Base-by-base conservation (phyloP, 2,888 invertebrate species). In the Dasysyrphus albostriatus region DNA sequence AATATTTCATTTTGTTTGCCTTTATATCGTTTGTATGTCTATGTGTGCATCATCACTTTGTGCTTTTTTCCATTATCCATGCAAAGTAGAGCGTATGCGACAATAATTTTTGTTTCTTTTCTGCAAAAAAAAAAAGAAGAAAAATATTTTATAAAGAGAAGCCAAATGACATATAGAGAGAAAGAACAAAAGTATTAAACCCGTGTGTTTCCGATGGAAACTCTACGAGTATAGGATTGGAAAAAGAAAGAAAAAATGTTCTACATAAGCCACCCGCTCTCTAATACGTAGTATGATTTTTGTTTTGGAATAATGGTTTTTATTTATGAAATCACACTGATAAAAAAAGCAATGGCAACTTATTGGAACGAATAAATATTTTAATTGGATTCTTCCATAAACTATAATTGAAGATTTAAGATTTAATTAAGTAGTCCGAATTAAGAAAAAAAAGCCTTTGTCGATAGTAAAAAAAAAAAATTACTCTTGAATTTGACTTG, bases 51-150 rank as follows among this genome's bases (percentile, higher is more conserved):
- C 69, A 32, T 80, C 84, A 54, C 80, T 84, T 80, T 84, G 65
- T 77, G 69, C 34, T 24, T 32, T 73, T 69, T 81, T 82, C 73
- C 34, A 74, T 85, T 82, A 82, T 85, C 63, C 69, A 69, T 65
- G 82, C 63, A 77, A 85, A 85, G 82, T 85, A 85, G 85, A 85
- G 85, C 85, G 73, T 85, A 54, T 73, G 59, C 81, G 73, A 81
- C 72, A 77, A 73, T 61, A 54, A 19, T 67, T 49, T 34, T 16
- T 49, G 39, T 76, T 44, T 59, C 72, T 49, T 47, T 65, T 51
- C 34, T 51, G 32, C 6, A 54, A 54, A 54, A 47, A 47, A 69
- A 51, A 54, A 14, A n/a, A 29, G 4, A 12, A n/a, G 24, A 39
- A 54, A 10, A 56, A 61, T 5, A 19, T 42, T 49, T 37, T 34